Evolutionary conservation across 2,888 invertebrate species (phyloP), one percentile per base, ranked within the genome.

Genomic region (Patella depressa): DNA sequence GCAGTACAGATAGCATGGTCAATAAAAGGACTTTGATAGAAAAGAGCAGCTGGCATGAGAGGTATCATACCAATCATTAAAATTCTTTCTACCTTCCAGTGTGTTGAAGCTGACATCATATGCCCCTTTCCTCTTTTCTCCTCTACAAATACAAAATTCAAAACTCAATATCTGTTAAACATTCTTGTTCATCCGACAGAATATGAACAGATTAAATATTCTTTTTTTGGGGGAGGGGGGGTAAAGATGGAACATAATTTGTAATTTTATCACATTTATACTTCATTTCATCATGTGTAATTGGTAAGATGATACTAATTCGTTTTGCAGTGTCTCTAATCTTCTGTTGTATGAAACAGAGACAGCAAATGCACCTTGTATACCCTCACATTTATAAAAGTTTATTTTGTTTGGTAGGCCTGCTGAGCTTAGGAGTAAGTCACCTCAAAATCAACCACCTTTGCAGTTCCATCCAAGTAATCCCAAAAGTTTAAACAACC

Each of bases 31-130:
- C 89, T 89, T 81, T 92, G 92, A 75, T 90, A 81, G 81, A 92
- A 89, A 74, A 92, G 88, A 53, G 91, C 89, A 7, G 90, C 88
- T 12, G 93, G 93, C 84, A 93, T 89, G 55, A 92, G 85, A 3
- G 91, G 92, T 54, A 92, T 77, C 89, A 92, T 90, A 69, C 88
- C 89, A 45, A 90, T 86, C 24, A 92, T 90, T 75, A 90, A 88
- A 73, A 88, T 81, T 55, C 92, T 85, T 83, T 92, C 92, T 53
- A 91, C 84, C 86, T 90, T 86, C 89, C 90, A 90, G 79, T 90
- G 90, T 2, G 87, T 86, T 0, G 89, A 89, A 0, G 89, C 87
- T 79, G 85, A 83, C 83, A 89, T 85, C 79, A 86, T 80, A 77
- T 89, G 89, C 24, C 86, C 84, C 14, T 79, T 80, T 1, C 86